These are phyloP conservation scores for Chydorus sphaericus DNA, from an alignment of 2,888 invertebrate species.

Conservation along the genomic window DNA sequence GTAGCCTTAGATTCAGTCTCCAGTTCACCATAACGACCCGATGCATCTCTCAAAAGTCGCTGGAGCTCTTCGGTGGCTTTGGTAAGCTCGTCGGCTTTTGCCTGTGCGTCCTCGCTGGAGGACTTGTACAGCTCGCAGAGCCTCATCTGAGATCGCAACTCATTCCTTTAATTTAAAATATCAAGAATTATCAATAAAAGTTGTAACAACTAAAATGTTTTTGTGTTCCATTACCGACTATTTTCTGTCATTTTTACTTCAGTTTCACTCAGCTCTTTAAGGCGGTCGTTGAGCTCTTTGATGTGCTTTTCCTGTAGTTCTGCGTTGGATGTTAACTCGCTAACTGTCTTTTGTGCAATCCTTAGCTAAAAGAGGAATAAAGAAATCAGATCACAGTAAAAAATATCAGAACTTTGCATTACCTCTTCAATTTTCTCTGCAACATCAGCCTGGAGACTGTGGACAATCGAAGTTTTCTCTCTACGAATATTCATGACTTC, in stretches of 20 bases:
- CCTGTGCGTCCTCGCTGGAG: constrained; percentile 59
- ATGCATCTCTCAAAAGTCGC: constrained; percentile 56
- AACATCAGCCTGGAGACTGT: constrained; percentile 58
- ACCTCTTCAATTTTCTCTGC: constrained; percentile 62
- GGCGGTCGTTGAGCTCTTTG: constrained; percentile 50
- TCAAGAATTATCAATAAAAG: not conserved
- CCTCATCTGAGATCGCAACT: constrained; percentile 70
- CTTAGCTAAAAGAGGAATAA: constrained; percentile 33
- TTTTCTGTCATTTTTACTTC: constrained; percentile 51
- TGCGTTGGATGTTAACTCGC: constrained; percentile 51
- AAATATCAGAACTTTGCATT: constrained; percentile 9
- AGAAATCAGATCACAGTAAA: not conserved
- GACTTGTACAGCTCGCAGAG: constrained; percentile 67
- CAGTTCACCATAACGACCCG: constrained; percentile 62
- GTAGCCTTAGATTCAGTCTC: constrained; percentile 57
- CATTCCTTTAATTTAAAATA: constrained; percentile 33
- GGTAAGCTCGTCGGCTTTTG: constrained; percentile 60
- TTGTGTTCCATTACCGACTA: constrained; percentile 40
- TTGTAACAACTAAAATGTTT: not conserved
- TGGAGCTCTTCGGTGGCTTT: constrained; percentile 58
- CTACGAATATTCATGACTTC: constrained; percentile 61
- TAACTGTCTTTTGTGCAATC: constrained; percentile 50
- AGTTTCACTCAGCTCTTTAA: constrained; percentile 57
- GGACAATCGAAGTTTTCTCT: constrained; percentile 46
- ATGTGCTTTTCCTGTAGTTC: constrained; percentile 48